phyloP scores from a whole-genome alignment of 2,888 invertebrate genomes.

The Idaea aversata region DNA sequence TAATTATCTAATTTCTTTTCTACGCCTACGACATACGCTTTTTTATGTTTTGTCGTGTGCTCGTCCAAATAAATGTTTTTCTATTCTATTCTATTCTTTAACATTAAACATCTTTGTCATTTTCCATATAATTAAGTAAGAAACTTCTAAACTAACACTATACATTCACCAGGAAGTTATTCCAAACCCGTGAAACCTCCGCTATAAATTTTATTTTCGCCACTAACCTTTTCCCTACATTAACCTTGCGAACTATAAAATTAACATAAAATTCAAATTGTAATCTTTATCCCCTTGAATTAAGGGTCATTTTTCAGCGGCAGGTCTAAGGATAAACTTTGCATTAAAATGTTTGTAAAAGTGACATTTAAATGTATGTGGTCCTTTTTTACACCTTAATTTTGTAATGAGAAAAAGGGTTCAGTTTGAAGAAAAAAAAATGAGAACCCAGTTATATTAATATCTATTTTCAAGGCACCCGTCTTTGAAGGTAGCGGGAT shows the following conservation, averaged over 20 bases:
- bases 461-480: background rate
- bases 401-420: background rate
- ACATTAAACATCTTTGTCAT: background rate
- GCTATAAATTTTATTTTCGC: background rate
- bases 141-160: background rate
- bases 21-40: too few species aligned
- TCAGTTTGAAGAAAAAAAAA: background rate
- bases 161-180: background rate
- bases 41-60: too few species aligned
- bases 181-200: background rate
- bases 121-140: background rate
- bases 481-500: too few species aligned
- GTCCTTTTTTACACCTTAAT: background rate
- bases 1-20: too few species aligned
- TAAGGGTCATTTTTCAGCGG: background rate
- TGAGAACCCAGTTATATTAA: background rate
- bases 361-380: background rate
- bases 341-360: background rate
- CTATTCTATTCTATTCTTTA: too few species aligned
- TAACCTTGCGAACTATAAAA: background rate
- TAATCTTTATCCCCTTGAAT: background rate
- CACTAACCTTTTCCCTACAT: background rate
- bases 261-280: background rate
- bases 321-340: background rate
- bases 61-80: too few species aligned